phyloP scores from a whole-genome alignment of 1,140 invertebrate genomes.

The Lepidurus arcticus region DNA sequence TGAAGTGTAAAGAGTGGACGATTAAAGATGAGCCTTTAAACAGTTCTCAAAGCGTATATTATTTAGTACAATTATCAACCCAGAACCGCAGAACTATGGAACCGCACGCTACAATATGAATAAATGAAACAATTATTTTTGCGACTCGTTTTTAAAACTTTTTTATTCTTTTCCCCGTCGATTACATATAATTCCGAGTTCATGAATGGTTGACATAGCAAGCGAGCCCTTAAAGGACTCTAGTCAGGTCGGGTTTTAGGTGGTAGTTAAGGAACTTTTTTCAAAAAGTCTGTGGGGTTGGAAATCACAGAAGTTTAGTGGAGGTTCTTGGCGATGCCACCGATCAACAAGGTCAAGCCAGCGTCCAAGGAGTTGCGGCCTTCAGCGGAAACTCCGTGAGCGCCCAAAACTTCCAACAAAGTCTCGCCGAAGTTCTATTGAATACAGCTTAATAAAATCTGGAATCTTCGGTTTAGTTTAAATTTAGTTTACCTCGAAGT shows the following conservation, averaged over 20 bases:
- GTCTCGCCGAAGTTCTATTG: conserved; percentile 46
- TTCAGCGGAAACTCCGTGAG: conserved; percentile 14
- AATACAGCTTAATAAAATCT: conserved; percentile 37
- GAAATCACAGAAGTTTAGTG: conserved; percentile 4
- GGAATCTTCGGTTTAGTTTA: conserved; percentile 20
- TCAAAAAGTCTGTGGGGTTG: background rate
- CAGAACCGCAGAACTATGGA: too few relatives aligned
- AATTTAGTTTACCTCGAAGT: conserved; percentile 47
- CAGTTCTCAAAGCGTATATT: too few relatives aligned
- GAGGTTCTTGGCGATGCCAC: background rate
- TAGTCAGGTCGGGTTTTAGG: background rate
- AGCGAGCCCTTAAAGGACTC: background rate
- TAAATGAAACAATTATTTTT: too few relatives aligned
- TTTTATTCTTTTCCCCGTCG: too few relatives aligned
- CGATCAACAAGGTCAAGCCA: conserved; percentile 23
- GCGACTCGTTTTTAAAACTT: too few relatives aligned
- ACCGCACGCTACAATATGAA: too few relatives aligned
- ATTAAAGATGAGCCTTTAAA: too few relatives aligned
- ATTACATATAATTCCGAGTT: too few relatives aligned
- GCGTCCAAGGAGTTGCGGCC: background rate
- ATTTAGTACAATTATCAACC: too few relatives aligned
- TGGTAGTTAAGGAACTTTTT: background rate
- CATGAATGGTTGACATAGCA: too few relatives aligned
- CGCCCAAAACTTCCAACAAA: conserved; percentile 44
- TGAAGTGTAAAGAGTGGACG: too few relatives aligned